Evolutionary conservation across 2,113 vertebrate genomes (phyloP), one percentile per base, ranked within the genome.

Genomic region (Colossoma macropomum): DNA sequence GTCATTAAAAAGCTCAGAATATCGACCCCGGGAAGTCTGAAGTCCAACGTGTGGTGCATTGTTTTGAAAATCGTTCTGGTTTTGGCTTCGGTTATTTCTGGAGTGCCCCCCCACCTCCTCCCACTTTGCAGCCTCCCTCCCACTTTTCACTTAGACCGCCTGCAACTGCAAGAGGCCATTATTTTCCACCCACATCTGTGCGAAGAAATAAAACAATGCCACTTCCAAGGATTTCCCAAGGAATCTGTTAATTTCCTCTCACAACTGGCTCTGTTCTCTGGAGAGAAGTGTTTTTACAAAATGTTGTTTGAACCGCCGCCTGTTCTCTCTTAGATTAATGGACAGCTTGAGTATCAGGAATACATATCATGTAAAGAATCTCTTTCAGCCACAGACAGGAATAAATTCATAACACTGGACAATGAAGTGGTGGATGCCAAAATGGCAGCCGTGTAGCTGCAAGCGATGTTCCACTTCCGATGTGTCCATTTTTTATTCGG

Each of bases 1-100:
- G 48, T 93, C 90, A 91, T 92, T 91, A 90, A 92, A 89, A 81
- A 80, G 83, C 90, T 88, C 73, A 79, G 87, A 88, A 91, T 91
- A 93, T 91, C 90, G 87, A 86, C 88, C 78, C 80, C 50, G 63
- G 92, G 92, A 93, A 91, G 89, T 89, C 80, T 80, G 75, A 91
- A 89, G 89, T 87, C 86, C 85, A 78, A 63, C 75, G 79, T 77
- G 87, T 45, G 54, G 21, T 84, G 86, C 87, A 92, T 94, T 93
- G 92, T 93, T 93, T 93, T 1, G 79, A 89, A 90, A 84, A 74
- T 75, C 72, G 72, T 19, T 84, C 75, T 83, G 81, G 87, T 89
- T 90, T 48, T 63, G 85, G 56, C 86, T 87, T 56, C 59, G 69
- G 82, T 82, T 92, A 92, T 93, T 93, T 91, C 79, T 89, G 84